Evolutionary conservation across 2,113 vertebrate genomes (phyloP).

Genomic region (Chlamydotis undulata): DNA sequence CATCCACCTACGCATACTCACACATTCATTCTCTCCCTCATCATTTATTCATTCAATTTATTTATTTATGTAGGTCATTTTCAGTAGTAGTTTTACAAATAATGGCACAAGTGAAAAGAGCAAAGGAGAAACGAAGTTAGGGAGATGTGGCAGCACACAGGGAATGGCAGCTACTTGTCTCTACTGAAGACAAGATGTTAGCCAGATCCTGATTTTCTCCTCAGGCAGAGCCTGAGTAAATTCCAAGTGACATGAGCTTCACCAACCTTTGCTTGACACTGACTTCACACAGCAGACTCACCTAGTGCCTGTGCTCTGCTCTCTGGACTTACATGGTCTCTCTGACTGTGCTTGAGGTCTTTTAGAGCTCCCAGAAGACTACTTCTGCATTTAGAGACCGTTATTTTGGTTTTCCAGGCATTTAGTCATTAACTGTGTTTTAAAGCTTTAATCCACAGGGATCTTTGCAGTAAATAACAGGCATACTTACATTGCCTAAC

Average conservation of each 20-base stretch:
- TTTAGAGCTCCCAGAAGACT: neutral
- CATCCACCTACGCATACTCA: conserved; percentile 50
- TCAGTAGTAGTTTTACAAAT: conserved; percentile 48
- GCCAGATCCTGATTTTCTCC: neutral
- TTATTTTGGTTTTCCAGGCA: neutral
- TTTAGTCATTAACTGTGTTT: neutral
- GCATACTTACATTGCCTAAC: neutral
- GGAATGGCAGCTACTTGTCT: neutral
- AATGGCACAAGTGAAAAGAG: neutral
- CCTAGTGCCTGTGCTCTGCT: neutral
- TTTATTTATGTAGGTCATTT: conserved; percentile 71
- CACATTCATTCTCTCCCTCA: conserved; percentile 37
- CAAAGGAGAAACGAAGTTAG: neutral
- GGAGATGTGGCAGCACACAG: neutral
- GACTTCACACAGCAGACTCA: neutral
- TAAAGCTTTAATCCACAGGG: neutral
- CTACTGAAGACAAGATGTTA: neutral
- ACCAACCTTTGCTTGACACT: neutral
- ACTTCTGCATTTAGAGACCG: neutral
- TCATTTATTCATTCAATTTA: conserved; percentile 64
- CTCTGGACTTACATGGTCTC: neutral
- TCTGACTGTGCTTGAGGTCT: neutral
- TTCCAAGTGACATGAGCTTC: neutral
- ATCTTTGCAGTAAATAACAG: neutral
- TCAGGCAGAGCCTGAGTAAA: conserved; percentile 1